Evolutionary conservation across 2,888 invertebrate genomes (phyloP).

Genomic region (Spisula subtruncata): DNA sequence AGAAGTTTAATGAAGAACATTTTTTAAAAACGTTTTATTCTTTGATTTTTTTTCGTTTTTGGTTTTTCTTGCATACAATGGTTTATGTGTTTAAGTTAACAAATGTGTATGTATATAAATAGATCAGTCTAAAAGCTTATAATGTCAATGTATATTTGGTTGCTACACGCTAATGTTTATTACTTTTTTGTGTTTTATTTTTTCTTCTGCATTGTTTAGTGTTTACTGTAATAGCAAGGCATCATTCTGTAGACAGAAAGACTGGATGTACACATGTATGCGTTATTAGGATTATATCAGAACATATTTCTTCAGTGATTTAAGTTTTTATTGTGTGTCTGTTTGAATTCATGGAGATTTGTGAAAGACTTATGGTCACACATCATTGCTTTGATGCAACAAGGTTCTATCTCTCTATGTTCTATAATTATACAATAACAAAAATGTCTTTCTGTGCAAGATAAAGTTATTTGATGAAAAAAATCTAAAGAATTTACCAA

Average conservation of each 20-base stretch:
- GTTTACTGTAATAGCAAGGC: not conserved
- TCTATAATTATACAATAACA: too few species aligned
- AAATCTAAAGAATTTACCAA: too few species aligned
- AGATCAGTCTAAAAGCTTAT: not conserved
- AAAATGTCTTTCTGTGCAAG: too few species aligned
- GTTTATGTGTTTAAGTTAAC: too few species aligned
- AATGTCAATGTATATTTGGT: constrained; percentile 7
- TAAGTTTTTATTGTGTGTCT: not conserved
- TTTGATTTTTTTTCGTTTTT: not conserved
- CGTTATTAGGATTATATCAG: not conserved
- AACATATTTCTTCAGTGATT: not conserved
- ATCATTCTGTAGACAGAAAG: not conserved
- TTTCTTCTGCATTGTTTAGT: constrained; percentile 16
- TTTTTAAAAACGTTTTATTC: not conserved
- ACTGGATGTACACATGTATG: not conserved
- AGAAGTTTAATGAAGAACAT: not conserved
- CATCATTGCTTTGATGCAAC: too few species aligned
- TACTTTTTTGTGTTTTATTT: not conserved
- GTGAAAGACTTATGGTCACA: not conserved
- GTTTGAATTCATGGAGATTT: not conserved
- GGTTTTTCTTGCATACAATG: not conserved
- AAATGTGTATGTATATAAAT: not conserved
- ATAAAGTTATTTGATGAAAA: too few species aligned
- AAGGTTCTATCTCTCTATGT: too few species aligned
- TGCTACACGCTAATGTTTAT: not conserved